These are phyloP conservation scores for Caenorhabditis panamensis DNA, from an alignment of 2,888 invertebrate genomes.

Conservation along the genomic window DNA sequence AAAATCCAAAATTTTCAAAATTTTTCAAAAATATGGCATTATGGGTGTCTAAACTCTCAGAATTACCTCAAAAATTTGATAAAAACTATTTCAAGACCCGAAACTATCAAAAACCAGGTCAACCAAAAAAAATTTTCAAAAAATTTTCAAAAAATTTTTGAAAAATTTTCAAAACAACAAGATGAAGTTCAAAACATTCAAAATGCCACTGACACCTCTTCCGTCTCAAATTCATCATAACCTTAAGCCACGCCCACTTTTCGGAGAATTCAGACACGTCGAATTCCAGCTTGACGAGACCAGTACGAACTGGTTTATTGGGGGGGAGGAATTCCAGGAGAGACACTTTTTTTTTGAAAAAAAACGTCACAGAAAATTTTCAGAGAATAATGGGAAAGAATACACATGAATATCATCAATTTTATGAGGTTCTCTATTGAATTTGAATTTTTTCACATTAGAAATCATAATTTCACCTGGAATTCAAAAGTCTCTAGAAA, in stretches of 20 bases:
- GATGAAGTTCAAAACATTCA: not conserved
- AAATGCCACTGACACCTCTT: not conserved
- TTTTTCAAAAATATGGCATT: no score
- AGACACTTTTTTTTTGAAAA: not conserved
- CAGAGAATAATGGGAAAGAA: not conserved
- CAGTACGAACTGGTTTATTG: not conserved
- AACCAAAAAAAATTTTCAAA: no score
- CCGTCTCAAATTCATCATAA: not conserved
- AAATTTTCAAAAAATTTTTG: no score
- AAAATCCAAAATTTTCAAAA: not conserved
- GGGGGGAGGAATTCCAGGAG: not conserved
- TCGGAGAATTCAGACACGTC: not conserved
- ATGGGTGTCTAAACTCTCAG: no score
- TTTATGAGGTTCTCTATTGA: no score
- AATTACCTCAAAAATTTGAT: no score
- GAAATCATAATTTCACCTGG: no score
- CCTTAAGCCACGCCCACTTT: conserved; percentile 5
- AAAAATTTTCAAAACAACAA: no score
- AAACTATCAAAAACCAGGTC: no score
- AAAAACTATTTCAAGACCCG: no score
- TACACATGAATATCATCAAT: no score
- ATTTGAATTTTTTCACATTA: not conserved
- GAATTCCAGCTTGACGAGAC: conserved; percentile 9
- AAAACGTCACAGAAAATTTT: not conserved
- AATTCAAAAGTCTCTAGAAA: no score